Percentiles rank a stretch among this genome's conserved stretches.
These are phyloP conservation scores for Hyperopisus bebe DNA, from an alignment of 2,113 vertebrate genomes.

Conservation along the genomic window DNA sequence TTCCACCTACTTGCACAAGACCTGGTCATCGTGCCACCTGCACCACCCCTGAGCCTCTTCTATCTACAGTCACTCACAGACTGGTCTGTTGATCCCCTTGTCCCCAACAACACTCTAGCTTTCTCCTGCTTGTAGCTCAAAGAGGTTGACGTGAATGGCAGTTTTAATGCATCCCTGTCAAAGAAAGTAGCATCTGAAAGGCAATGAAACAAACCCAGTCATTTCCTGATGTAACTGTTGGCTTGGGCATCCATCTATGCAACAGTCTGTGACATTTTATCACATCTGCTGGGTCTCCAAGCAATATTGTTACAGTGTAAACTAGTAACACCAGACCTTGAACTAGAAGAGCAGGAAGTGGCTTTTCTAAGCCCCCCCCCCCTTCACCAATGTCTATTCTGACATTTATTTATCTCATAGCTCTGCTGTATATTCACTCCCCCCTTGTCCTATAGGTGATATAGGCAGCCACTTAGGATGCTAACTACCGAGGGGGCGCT, in stretches of 20 bases:
- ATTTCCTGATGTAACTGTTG: background rate
- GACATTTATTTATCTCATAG: background rate
- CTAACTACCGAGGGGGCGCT: background rate
- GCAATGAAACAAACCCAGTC: background rate
- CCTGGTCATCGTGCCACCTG: background rate
- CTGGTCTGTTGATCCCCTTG: background rate
- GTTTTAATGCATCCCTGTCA: background rate
- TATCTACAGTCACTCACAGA: background rate
- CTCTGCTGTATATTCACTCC: background rate
- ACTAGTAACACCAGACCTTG: background rate
- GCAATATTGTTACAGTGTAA: background rate
- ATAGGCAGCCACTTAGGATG: background rate
- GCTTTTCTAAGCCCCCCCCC: background rate
- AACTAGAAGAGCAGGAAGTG: background rate
- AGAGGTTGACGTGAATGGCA: background rate
- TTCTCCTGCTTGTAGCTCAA: background rate
- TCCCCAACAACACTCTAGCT: background rate
- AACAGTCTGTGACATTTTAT: background rate
- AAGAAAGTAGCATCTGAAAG: background rate
- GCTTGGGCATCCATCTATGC: background rate
- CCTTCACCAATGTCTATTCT: too few species aligned
- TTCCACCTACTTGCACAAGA: background rate
- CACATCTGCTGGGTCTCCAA: background rate
- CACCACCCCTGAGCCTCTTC: background rate
- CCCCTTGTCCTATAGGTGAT: background rate